Evolutionary conservation across 1,140 invertebrate genomes (phyloP), one percentile per base, ranked within the genome.

Genomic region (Drosophila ohnishii): DNA sequence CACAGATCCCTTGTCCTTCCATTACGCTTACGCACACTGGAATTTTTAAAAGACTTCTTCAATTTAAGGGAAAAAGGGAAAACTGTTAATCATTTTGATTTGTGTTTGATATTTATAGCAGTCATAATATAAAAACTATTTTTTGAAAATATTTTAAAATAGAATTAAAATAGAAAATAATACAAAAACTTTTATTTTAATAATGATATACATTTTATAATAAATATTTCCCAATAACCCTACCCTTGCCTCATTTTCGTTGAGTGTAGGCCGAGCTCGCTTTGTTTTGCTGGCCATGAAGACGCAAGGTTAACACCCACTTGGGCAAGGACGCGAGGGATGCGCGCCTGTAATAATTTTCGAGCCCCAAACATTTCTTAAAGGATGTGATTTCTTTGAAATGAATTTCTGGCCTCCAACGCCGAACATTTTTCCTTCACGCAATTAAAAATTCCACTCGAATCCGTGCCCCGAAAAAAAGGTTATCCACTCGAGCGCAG

Each of bases 401-500:
- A 73, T 71, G 59, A 84, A 76, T 80, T 60, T 80, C 35, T 58
- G 10, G 40, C 64, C 40, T 69, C 35, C 30, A 19, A 28, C 19
- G 34, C 30, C 34, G 22, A 35, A 40, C 65, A 28, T 53, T 71
- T 61, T 61, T 53, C 62, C 50, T 74, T 58, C 51, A 44, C 62
- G 73, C 73, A 76, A 76, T 76, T 64, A 75, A 72, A 80, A 75
- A 79, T 78, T 75, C 50, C 70, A 78, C 57, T 53, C 50, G 40
- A 75, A 56, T 32, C 16, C 39, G 34, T n/a, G 35, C 25, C 61
- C 37, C 28, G 56, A 74, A 74, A 44, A 44, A 50, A 64, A 67
- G 61, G 73, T 69, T 78, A 78, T 67, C 79, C 83, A 87, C 83
- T 88, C 84, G 67, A 87, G 79, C 83, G 83, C 71, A 83, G 63